Conservation (phyloP, 1,140 invertebrate genomes). For the Phortica variegata region DNA sequence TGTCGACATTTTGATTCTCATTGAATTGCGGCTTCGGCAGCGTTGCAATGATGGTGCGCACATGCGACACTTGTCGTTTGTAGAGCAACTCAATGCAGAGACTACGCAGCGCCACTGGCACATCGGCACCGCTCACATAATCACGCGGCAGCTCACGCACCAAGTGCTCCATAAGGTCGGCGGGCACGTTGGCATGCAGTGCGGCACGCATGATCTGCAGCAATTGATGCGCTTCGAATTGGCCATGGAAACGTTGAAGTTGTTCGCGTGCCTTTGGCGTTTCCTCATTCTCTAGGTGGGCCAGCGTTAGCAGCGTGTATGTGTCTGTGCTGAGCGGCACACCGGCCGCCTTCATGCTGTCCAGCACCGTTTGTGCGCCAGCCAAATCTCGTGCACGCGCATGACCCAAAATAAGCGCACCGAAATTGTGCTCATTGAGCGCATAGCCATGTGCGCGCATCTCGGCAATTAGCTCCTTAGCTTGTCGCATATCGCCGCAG, state of each 20-base stretch:
- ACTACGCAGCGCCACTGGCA: constrained; percentile 27
- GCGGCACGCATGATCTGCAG: constrained; percentile 32
- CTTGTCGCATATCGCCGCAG: constrained; percentile 59
- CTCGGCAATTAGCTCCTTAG: constrained; percentile 57
- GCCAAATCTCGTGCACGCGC: constrained; percentile 54
- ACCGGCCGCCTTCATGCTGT: constrained; percentile 55
- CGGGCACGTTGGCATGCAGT: constrained; percentile 6
- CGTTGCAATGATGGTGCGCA: constrained; percentile 23
- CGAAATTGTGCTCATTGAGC: constrained; percentile 60
- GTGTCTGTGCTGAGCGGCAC: constrained; percentile 32
- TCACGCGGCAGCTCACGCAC: constrained; percentile 31
- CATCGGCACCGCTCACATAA: constrained; percentile 24
- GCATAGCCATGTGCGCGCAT: constrained; percentile 60
- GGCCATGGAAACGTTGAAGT: constrained; percentile 14
- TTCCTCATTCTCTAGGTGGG: constrained; percentile 58
- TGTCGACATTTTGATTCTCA: constrained; percentile 42
- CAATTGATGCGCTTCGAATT: constrained; percentile 31
- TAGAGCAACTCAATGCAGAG: constrained; percentile 40
- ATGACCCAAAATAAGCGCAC: constrained; percentile 60
- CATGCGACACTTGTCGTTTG: constrained; percentile 12
- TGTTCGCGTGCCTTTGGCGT: constrained; percentile 28
- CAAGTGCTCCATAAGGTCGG: constrained; percentile 24
- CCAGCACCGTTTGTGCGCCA: constrained; percentile 41
- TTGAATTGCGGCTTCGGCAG: constrained; percentile 35
- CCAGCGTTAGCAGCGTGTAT: constrained; percentile 60